phyloP scores from a whole-genome alignment of 53 echinoderm and acorn worm genomes.

The Hippasteria phrygiana region DNA sequence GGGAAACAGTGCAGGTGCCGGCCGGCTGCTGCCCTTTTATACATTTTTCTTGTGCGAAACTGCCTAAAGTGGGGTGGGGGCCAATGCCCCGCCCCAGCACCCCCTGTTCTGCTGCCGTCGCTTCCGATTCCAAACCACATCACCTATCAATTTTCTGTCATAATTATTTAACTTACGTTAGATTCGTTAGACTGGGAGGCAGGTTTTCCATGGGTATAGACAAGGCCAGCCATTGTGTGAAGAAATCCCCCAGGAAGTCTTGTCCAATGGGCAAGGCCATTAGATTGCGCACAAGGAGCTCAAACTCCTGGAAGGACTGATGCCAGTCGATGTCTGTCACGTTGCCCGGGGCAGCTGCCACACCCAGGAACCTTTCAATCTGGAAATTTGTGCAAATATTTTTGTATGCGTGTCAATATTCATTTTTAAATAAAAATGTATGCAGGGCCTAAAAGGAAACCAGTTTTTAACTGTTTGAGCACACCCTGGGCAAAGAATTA shows the following conservation, averaged over 20 bases:
- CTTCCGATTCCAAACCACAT: no score
- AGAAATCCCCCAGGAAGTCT: constrained; percentile 40
- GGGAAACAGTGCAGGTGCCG: no score
- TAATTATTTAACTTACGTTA: constrained; percentile 34
- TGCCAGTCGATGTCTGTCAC: constrained; percentile 27
- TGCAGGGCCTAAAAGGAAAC: no score
- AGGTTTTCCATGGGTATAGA: constrained; percentile 20
- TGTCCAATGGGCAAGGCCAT: background rate
- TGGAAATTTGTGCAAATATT: background rate
- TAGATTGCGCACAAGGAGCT: constrained; percentile 33
- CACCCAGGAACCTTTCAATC: constrained; percentile 6
- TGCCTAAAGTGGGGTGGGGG: no score
- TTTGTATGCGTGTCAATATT: no score
- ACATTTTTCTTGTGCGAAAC: no score
- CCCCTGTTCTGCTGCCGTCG: no score
- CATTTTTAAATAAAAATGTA: no score
- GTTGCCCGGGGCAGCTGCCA: background rate
- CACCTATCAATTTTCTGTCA: background rate
- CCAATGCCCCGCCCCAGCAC: no score
- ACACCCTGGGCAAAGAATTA: no score
- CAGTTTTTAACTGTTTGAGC: no score
- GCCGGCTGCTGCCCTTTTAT: no score
- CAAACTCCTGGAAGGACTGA: constrained; percentile 8
- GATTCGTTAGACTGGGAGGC: background rate
- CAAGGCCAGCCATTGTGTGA: constrained; percentile 43